These are phyloP conservation scores for Nomada flava DNA, from an alignment of 2,888 invertebrate species.

Conservation along the genomic window DNA sequence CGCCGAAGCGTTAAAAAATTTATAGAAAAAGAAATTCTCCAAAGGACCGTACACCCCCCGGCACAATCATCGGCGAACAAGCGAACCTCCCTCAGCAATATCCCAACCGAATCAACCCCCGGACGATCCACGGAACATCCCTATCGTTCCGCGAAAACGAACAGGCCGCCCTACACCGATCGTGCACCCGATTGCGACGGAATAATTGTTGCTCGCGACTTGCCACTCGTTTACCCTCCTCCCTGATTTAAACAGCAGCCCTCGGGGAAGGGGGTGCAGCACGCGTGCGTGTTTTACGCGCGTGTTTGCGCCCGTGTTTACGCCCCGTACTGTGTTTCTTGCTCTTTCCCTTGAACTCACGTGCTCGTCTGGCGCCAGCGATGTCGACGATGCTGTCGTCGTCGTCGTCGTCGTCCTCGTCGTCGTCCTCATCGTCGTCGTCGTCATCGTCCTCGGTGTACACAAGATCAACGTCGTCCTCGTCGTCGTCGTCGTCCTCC, in stretches of 20 bases:
- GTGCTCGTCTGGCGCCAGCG: constrained; percentile 90
- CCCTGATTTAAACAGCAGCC: constrained; percentile 40
- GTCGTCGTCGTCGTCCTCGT: constrained; percentile 88
- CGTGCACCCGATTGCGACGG: background rate
- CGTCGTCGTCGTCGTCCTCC: constrained; percentile 87
- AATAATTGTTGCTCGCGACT: constrained; percentile 36
- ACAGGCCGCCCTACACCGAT: too few species aligned
- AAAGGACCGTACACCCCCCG: background rate
- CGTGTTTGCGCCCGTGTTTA: constrained; percentile 77
- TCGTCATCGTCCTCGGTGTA: constrained; percentile 85
- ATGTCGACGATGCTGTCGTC: constrained; percentile 89
- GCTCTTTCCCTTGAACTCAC: constrained; percentile 92
- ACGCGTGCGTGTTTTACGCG: constrained; percentile 71
- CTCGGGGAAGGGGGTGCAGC: constrained; percentile 30
- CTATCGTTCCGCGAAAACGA: too few species aligned
- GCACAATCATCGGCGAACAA: too few species aligned
- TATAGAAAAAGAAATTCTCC: background rate
- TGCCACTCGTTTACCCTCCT: constrained; percentile 52
- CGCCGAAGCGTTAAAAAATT: too few species aligned
- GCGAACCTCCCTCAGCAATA: background rate
- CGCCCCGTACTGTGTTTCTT: constrained; percentile 80
- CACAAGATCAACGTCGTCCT: constrained; percentile 83
- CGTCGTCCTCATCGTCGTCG: constrained; percentile 88
- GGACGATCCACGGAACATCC: background rate
- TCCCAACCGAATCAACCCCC: background rate